Percentiles rank a stretch among this genome's conserved stretches.
Evolutionary conservation across 2,113 vertebrate species (phyloP).

Genomic region (Propithecus coquereli): DNA sequence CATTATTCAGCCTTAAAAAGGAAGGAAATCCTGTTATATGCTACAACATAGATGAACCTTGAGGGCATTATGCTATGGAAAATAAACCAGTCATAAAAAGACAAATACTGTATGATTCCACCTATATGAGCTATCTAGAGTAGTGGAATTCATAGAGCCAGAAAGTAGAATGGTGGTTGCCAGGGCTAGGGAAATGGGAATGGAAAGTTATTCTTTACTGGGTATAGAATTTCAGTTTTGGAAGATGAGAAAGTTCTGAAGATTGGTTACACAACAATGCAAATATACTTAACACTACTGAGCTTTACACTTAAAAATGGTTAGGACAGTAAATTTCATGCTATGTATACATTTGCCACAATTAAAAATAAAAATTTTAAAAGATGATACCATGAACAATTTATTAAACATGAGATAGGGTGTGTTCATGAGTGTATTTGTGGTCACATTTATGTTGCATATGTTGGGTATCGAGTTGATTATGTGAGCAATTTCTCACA

Average conservation of each 20-base stretch:
- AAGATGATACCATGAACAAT: not conserved
- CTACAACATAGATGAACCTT: not conserved
- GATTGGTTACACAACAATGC: not conserved
- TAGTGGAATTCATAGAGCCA: not conserved
- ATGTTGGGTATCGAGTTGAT: not conserved
- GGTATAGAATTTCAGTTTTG: not conserved
- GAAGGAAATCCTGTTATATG: not conserved
- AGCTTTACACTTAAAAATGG: not conserved
- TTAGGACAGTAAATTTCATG: not conserved
- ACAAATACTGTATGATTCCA: not conserved
- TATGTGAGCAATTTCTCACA: not conserved
- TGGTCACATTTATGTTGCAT: not conserved
- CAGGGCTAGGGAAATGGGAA: not conserved
- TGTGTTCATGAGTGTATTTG: not conserved
- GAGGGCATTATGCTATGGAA: not conserved
- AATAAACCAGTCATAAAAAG: not conserved
- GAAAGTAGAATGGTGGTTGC: not conserved
- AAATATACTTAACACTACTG: not conserved
- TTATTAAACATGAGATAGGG: not conserved
- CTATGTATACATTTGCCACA: not conserved
- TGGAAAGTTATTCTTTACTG: not conserved
- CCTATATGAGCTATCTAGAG: not conserved
- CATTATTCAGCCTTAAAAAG: not conserved
- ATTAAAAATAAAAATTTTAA: not conserved
- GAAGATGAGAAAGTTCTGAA: not conserved